These are phyloP conservation scores for Amphipyra tragopoginis DNA, from an alignment of 2,888 invertebrate genomes.

Conservation along the genomic window DNA sequence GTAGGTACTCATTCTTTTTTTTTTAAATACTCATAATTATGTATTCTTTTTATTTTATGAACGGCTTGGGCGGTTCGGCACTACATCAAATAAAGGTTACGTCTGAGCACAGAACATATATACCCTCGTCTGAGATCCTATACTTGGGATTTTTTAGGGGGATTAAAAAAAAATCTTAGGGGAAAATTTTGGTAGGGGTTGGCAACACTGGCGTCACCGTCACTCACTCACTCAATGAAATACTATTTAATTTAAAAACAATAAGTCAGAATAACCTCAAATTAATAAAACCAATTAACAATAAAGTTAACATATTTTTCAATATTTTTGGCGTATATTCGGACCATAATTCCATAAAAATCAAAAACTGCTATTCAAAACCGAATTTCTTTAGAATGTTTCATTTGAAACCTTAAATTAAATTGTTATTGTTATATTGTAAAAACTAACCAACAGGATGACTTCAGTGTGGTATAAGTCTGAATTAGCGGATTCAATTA, in stretches of 20 bases:
- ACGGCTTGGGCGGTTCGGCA: too few relatives aligned
- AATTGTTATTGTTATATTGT: constrained; percentile 4
- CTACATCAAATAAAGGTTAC: too few relatives aligned
- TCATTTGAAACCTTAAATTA: background rate
- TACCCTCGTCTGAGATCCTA: too few relatives aligned
- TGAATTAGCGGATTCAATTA: constrained; percentile 80
- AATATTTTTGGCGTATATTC: background rate
- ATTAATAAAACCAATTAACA: constrained; percentile 7
- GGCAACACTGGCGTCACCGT: too few relatives aligned
- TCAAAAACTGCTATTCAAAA: background rate
- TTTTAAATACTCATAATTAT: too few relatives aligned
- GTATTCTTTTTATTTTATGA: too few relatives aligned
- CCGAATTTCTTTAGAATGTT: background rate
- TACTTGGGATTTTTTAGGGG: too few relatives aligned
- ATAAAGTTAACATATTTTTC: background rate
- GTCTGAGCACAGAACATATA: too few relatives aligned
- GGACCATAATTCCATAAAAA: constrained; percentile 5
- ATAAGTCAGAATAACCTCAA: constrained; percentile 30
- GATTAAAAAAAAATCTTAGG: too few relatives aligned
- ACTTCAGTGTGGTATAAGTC: constrained; percentile 79
- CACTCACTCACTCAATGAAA: too few relatives aligned
- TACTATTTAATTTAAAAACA: constrained; percentile 16
- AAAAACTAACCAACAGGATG: constrained; percentile 62
- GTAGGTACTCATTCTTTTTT: too few relatives aligned
- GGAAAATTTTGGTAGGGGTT: too few relatives aligned